Evolutionary conservation across 2,797 vertebrate genomes (phyloP), one percentile per base, ranked within the genome.

Genomic region (Thripadectes ignobilis): DNA sequence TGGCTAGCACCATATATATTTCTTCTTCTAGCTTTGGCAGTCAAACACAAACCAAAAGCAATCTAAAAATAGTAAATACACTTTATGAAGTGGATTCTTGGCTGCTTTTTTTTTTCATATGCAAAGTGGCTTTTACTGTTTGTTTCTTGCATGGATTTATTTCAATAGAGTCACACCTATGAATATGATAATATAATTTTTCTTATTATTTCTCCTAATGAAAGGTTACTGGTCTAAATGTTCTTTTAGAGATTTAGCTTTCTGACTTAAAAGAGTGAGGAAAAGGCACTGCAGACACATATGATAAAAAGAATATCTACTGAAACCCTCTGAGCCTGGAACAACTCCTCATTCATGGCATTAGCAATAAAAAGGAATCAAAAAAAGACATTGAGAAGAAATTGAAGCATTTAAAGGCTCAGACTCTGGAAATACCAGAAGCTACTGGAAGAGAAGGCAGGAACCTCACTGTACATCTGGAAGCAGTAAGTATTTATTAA

Each of bases 401-500:
- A 74, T 30, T 20, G 38, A 51, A 83, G 21, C 29, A 46, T 74
- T 89, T 85, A 83, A 87, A 94, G 24, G 6, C 19, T 91, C 29
- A 63, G n/a, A 67, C 18, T 75, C 65, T 89, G 69, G n/a, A 89
- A 90, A 79, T 54, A 65, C 15, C 54, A 92, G 89, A 88, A 95
- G 65, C 26, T 90, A 36, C 73, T 48, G 34, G 58, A 87, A 95
- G 91, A 93, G 51, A 83, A 81, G 30, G 58, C 71, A 96, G 81
- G 89, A 81, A 75, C 65, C 83, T 71, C 58, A 75, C 27, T 30
- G 43, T 89, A 58, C 85, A 85, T 84, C 85, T 93, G 83, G 79
- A 95, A 95, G 45, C 73, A 84, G 54, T 83, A 94, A 87, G 73
- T 87, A 66, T 90, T 91, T 83, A 80, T 96, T 80, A 69, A 85